Evolutionary conservation across 2,888 invertebrate genomes (phyloP).

Genomic region (Notocelia uddmanniana): DNA sequence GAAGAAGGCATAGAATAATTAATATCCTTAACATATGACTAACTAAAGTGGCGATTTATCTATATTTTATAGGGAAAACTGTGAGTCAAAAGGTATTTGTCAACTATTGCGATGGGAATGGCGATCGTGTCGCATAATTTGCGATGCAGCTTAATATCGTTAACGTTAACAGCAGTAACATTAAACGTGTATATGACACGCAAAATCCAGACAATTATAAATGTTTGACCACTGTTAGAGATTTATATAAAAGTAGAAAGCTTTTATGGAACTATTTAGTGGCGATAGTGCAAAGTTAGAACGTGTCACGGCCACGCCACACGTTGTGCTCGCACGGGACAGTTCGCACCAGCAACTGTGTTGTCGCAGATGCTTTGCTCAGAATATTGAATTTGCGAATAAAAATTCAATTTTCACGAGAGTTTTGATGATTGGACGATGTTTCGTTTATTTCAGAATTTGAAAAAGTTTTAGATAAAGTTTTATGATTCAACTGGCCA

Average conservation of each 20-base stretch:
- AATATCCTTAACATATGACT: too few species aligned
- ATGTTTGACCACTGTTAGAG: background rate
- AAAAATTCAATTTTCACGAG: constrained; percentile 34
- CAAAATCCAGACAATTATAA: background rate
- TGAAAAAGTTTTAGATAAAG: background rate
- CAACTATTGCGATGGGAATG: too few species aligned
- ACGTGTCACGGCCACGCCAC: constrained; percentile 26
- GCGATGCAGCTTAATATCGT: background rate
- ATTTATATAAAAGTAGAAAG: constrained; percentile 7
- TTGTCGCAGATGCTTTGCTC: constrained; percentile 36
- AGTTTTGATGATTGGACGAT: constrained; percentile 4
- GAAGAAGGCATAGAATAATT: background rate
- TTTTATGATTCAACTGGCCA: background rate
- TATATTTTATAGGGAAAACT: too few species aligned
- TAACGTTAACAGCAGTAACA: background rate
- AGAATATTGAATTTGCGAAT: constrained; percentile 32
- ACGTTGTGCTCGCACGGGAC: constrained; percentile 27
- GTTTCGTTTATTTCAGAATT: constrained; percentile 1
- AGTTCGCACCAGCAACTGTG: constrained; percentile 23
- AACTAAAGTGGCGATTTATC: too few species aligned
- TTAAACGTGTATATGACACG: too few species aligned
- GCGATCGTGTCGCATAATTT: background rate
- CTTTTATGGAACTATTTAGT: constrained; percentile 28
- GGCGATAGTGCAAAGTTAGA: constrained; percentile 20
- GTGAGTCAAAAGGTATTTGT: too few species aligned